phyloP scores from a whole-genome alignment of 2,113 vertebrate genomes.

The Phycodurus eques region DNA sequence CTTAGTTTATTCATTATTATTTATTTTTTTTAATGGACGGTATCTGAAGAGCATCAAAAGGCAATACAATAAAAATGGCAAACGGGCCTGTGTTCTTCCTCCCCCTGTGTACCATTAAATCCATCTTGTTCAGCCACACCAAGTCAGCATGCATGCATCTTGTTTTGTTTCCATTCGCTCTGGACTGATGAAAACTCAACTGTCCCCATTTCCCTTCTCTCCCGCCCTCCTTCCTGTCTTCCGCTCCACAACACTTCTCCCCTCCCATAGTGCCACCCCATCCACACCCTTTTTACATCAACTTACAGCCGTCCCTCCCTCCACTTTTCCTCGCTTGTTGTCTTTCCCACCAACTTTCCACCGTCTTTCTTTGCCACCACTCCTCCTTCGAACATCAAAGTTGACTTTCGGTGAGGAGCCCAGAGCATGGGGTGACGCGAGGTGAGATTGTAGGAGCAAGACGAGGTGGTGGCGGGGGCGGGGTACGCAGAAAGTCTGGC shows the following conservation, averaged over 20 bases:
- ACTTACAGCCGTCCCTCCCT: conserved; percentile 14
- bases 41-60: not conserved
- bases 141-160: conserved; percentile 21
- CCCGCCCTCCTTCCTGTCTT: conserved; percentile 2
- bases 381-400: conserved; percentile 12
- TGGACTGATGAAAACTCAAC: conserved; percentile 51
- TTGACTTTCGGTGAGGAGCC: conserved; percentile 39
- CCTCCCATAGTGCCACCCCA: conserved; percentile 28
- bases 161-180: conserved; percentile 20
- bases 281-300: conserved; percentile 16
- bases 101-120: conserved; percentile 2
- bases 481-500: not conserved
- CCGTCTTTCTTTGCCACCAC: not conserved
- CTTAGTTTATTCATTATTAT: not conserved
- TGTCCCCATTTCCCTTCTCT: conserved; percentile 46
- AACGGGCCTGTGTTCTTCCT: conserved; percentile 4
- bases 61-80: conserved; percentile 12
- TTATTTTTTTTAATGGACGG: not conserved
- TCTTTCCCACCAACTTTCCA: conserved; percentile 1
- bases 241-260: conserved; percentile 15
- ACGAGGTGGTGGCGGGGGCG: conserved; percentile 5
- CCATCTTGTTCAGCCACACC: conserved; percentile 20
- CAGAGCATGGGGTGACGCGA: conserved; percentile 33
- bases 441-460: conserved; percentile 25
- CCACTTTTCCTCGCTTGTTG: not conserved